Conservation (phyloP, 2,888 invertebrate species). For the Boloria selene region DNA sequence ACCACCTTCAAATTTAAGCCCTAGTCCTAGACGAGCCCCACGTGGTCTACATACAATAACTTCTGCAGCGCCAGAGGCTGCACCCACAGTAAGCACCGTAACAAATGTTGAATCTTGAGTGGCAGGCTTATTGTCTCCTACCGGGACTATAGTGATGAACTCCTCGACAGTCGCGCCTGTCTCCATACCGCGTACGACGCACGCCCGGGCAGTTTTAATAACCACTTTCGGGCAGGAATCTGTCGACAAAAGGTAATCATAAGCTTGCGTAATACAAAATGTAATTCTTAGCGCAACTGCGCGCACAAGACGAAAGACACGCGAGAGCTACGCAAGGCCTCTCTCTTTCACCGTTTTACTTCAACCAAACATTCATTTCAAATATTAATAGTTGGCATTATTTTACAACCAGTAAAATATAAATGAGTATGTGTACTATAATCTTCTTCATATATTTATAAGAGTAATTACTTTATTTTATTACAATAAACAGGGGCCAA, state of each 20-base stretch:
- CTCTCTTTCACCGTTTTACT: conserved; percentile 73
- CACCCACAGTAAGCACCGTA: conserved; percentile 83
- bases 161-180: conserved; percentile 73
- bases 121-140: conserved; percentile 73
- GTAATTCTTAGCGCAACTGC: conserved; percentile 50
- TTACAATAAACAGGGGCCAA: no score
- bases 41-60: conserved; percentile 92
- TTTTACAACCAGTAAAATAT: no score
- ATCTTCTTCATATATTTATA: no score
- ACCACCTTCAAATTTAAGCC: conserved; percentile 95
- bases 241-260: conserved; percentile 66
- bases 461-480: no score
- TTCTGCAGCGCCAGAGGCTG: conserved; percentile 84
- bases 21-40: conserved; percentile 95
- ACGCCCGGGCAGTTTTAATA: conserved; percentile 54
- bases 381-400: not conserved
- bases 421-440: no score
- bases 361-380: conserved; percentile 40
- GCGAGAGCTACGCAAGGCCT: conserved; percentile 62
- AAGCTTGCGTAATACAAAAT: conserved; percentile 67
- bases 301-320: conserved; percentile 56
- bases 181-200: conserved; percentile 75
- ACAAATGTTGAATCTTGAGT: conserved; percentile 75
- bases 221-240: conserved; percentile 63
- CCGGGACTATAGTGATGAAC: conserved; percentile 83